Evolutionary conservation across 2,888 invertebrate genomes (phyloP).

Genomic region (Drosophila parthenogenetica): DNA sequence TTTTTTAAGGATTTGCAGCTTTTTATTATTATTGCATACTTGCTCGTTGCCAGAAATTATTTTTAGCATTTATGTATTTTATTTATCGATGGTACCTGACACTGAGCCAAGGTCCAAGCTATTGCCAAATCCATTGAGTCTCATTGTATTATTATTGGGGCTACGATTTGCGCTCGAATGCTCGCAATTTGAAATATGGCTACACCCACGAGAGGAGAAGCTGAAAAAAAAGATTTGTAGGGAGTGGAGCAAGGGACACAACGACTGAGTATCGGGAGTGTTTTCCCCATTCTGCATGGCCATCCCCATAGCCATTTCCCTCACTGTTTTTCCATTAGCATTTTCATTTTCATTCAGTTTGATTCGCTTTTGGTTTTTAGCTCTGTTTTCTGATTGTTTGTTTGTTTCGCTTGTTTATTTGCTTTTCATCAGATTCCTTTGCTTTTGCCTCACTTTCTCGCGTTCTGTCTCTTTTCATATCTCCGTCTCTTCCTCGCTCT

Average conservation of each 20-base stretch:
- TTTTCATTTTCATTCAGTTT: conserved; percentile 43
- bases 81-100: conserved; percentile 26
- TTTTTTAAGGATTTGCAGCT: conserved; percentile 1
- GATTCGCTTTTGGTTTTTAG: conserved; percentile 25
- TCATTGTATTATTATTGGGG: conserved; percentile 22
- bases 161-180: conserved; percentile 17
- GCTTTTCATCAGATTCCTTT: conserved; percentile 68
- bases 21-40: conserved; percentile 7
- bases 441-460: conserved; percentile 8
- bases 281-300: background rate
- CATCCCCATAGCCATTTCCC: background rate
- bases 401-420: conserved; percentile 71
- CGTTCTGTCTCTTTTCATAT: conserved; percentile 9
- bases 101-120: conserved; percentile 7
- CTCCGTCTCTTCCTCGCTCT: background rate
- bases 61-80: conserved; percentile 21
- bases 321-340: conserved; percentile 33
- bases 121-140: conserved; percentile 19
- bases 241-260: background rate
- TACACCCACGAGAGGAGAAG: conserved; percentile 1
- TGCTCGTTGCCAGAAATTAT: conserved; percentile 8
- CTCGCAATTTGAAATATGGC: conserved; percentile 18
- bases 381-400: conserved; percentile 61
- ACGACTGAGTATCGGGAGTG: background rate
- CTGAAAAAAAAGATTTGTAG: too few species aligned